Evolutionary conservation across 1,140 invertebrate species (phyloP).

Genomic region (Laupala kohalensis): DNA sequence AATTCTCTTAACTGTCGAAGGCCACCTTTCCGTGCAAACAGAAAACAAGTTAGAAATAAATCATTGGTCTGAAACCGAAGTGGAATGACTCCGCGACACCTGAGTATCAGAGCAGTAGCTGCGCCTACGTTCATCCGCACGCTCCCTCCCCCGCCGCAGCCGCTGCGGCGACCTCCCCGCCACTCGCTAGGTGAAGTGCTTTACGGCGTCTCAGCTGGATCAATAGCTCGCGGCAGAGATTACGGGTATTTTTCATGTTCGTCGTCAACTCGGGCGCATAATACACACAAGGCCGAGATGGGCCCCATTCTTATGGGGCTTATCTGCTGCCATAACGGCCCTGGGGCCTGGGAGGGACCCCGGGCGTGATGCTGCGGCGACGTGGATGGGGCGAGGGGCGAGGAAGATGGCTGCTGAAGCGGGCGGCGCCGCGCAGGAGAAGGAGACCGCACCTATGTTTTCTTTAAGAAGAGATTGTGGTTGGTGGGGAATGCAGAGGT

Average conservation of each 20-base stretch:
- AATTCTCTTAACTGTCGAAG: too few relatives aligned
- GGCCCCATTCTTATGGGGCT: neutral
- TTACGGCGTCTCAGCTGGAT: neutral
- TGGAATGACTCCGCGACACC: too few relatives aligned
- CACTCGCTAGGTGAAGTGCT: neutral
- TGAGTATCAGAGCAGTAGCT: too few relatives aligned
- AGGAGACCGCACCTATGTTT: neutral
- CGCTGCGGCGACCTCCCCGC: too few relatives aligned
- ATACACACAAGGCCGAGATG: neutral
- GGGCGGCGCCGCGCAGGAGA: neutral
- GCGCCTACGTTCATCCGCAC: neutral
- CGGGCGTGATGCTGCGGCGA: neutral
- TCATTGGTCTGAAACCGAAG: too few relatives aligned
- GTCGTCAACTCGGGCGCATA: neutral
- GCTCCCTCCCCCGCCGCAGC: too few relatives aligned
- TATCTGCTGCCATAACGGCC: neutral
- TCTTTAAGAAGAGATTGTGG: neutral
- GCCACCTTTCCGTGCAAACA: too few relatives aligned
- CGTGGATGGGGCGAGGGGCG: too few relatives aligned
- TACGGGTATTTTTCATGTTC: neutral
- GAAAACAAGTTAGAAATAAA: too few relatives aligned
- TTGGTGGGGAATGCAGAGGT: neutral
- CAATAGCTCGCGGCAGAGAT: neutral
- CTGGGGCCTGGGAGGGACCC: neutral
- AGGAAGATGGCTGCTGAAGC: neutral